Conservation (phyloP, 2,888 invertebrate species). For the Prionchulus punctatus region DNA sequence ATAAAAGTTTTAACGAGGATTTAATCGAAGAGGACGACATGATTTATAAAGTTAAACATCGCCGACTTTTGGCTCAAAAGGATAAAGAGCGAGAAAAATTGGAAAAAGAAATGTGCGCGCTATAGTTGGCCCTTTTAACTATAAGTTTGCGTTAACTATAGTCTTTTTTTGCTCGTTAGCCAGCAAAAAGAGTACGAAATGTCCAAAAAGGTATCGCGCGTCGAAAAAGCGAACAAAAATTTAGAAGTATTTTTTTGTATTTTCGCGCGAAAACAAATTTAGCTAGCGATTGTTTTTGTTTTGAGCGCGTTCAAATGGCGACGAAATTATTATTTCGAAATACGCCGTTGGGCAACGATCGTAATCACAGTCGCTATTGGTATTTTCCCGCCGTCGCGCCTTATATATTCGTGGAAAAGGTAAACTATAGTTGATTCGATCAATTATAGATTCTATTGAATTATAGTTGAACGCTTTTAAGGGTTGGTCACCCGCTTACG, state of each 20-base stretch:
- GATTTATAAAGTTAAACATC: background rate
- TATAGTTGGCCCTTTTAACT: background rate
- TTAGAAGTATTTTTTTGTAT: background rate
- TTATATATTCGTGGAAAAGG: slow-evolving; percentile 32
- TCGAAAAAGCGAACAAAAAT: background rate
- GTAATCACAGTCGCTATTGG: slow-evolving; percentile 38
- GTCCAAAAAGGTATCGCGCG: background rate
- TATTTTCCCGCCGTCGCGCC: slow-evolving; percentile 31
- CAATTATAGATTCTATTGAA: too few species aligned
- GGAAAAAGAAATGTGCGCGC: background rate
- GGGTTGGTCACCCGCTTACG: too few species aligned
- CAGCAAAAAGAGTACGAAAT: background rate
- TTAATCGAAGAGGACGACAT: background rate
- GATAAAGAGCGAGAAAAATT: background rate
- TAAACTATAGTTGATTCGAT: background rate
- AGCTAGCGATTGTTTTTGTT: slow-evolving; percentile 5
- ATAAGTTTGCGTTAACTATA: too few species aligned
- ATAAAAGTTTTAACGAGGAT: background rate
- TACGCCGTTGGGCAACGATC: slow-evolving; percentile 34
- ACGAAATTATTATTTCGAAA: slow-evolving; percentile 7
- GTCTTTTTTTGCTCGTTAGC: too few species aligned
- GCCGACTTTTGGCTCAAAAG: background rate
- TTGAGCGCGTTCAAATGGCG: slow-evolving; percentile 2
- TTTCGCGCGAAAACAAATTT: slow-evolving; percentile 11
- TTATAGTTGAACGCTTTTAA: background rate